Evolutionary conservation across 30 jellyfish, hydroid and myxozoan genomes (phyloP).

Genomic region (Aurelia sp.): DNA sequence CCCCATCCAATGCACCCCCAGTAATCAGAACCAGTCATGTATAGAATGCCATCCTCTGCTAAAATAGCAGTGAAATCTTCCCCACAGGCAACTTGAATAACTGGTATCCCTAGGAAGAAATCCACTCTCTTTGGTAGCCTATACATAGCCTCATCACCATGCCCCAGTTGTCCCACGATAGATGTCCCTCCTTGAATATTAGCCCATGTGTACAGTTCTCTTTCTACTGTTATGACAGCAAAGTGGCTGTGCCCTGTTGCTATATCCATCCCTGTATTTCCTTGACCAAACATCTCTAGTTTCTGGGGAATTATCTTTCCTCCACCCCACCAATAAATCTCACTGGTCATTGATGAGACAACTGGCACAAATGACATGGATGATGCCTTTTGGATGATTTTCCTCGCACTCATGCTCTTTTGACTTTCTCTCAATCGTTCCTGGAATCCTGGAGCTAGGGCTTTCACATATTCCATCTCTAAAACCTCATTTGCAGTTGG

Average conservation of each 20-base stretch:
- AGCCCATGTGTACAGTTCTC: constrained; percentile 98
- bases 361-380: constrained; percentile 72
- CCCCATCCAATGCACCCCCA: constrained; percentile 97
- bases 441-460: constrained; percentile 31
- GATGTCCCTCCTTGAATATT: constrained; percentile 97
- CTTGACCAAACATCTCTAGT: constrained; percentile 75
- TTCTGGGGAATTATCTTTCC: constrained; percentile 86
- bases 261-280: constrained; percentile 84
- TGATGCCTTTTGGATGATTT: constrained; percentile 17
- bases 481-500: constrained; percentile 73
- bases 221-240: constrained; percentile 93
- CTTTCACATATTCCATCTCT: constrained; percentile 24
- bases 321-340: constrained; percentile 98
- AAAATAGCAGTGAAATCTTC: constrained; percentile 96
- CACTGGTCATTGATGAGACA: constrained; percentile 91
- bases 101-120: constrained; percentile 87
- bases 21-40: constrained; percentile 92
- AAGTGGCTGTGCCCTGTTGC: constrained; percentile 94
- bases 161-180: constrained; percentile 95
- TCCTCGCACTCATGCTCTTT: constrained; percentile 23
- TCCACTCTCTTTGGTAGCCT: constrained; percentile 91
- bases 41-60: constrained; percentile 81
- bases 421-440: constrained; percentile 19
- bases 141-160: constrained; percentile 95
- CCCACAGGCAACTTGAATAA: constrained; percentile 94